Conservation (phyloP, 2,797 vertebrate species). For the Artibeus jamaicensis region DNA sequence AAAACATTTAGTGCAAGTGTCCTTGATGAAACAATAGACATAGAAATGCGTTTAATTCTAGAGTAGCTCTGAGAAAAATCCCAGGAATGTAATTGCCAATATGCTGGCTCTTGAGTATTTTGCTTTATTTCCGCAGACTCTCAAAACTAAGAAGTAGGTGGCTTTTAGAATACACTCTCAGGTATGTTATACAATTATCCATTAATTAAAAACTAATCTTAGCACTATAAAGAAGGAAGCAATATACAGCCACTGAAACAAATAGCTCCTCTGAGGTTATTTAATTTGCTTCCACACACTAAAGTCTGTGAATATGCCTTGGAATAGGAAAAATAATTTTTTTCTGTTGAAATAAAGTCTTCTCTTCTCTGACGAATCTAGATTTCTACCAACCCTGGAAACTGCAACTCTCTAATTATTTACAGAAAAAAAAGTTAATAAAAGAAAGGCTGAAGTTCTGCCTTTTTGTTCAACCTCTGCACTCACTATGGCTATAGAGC, state of each 20-base stretch:
- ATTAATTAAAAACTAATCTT: neutral
- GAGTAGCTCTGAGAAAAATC: neutral
- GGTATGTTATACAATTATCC: neutral
- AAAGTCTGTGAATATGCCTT: neutral
- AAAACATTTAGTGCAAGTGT: neutral
- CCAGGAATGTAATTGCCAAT: neutral
- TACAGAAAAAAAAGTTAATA: neutral
- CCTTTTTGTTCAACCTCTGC: neutral
- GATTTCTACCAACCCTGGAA: neutral
- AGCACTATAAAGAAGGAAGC: neutral
- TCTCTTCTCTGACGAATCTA: neutral
- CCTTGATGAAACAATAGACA: neutral
- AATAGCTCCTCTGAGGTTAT: neutral
- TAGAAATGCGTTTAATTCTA: neutral
- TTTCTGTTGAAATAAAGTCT: neutral
- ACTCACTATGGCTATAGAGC: neutral
- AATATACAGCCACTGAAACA: neutral
- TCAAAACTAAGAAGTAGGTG: neutral
- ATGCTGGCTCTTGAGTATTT: neutral
- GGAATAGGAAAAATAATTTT: neutral
- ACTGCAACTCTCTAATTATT: neutral
- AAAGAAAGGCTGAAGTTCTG: neutral
- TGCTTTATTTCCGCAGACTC: neutral
- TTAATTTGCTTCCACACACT: neutral
- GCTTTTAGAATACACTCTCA: neutral